Conservation (phyloP, 1,140 invertebrate species). For the Caenorhabditis briggsae region DNA sequence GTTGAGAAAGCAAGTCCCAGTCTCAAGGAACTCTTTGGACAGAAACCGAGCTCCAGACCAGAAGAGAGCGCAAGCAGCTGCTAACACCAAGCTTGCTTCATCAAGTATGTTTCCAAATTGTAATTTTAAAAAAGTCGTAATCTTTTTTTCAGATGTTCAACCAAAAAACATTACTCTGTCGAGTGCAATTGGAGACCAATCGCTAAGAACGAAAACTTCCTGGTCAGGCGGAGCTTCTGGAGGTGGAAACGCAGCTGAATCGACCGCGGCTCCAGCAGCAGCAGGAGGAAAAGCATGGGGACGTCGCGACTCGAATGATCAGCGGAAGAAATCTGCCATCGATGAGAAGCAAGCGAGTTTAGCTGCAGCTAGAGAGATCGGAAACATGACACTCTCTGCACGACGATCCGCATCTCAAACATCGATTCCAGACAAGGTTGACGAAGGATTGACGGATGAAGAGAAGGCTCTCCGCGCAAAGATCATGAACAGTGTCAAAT, state of each 20-base stretch:
- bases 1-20: constrained; percentile 14
- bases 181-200: neutral
- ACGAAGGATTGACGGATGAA: neutral
- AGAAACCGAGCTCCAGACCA: constrained; percentile 21
- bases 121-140: neutral
- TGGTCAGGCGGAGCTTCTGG: constrained; percentile 49
- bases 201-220: neutral
- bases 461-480: neutral
- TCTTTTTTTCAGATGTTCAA: constrained; percentile 24
- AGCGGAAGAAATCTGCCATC: constrained; percentile 42
- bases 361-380: constrained; percentile 13
- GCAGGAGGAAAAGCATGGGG: neutral
- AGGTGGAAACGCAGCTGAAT: constrained; percentile 43
- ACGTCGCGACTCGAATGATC: constrained; percentile 55
- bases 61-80: constrained; percentile 39
- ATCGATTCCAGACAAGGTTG: constrained; percentile 5
- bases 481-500: constrained; percentile 25
- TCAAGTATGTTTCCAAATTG: neutral
- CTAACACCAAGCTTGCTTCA: constrained; percentile 43
- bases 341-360: constrained; percentile 24
- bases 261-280: neutral
- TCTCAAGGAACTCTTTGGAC: constrained; percentile 51
- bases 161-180: constrained; percentile 33
- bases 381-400: neutral
- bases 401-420: constrained; percentile 23